Base-by-base conservation (phyloP, 2,113 vertebrate species). In the Grammomys dolichurus region DNA sequence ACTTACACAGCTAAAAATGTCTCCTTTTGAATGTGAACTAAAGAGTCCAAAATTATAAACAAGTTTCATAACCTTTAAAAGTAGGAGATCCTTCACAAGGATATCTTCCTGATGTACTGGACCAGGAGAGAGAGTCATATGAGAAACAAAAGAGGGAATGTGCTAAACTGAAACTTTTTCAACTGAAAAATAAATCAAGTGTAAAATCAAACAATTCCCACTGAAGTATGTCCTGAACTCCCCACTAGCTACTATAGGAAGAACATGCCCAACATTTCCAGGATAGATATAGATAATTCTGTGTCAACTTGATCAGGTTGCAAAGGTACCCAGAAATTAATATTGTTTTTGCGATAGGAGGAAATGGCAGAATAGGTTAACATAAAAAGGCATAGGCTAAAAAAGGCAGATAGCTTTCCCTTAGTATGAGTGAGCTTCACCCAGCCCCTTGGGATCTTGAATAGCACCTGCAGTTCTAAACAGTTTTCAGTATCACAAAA, bases 21-120 rank as follows among this genome's bases (percentile, higher is more conserved):
- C 65, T 90, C 86, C 43, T 94, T 46, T 72, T 31, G 88, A 78
- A 88, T 46, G 20, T 86, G 22, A 80, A 81, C 76, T 67, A 82
- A 63, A 90, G 85, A 40, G 31, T 67, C 17, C 40, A 91, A 95
- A 77, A 82, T 60, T 72, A 16, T 81, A 80, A 87, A 86, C 48
- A 82, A 65, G 86, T 92, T 48, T 80, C 33, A 80, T 65, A 77
- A 87, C 54, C 31, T 93, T 91, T 96, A 46, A 93, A 97, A 89
- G 19, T n/a, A 80, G 46, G 36, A 51, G 72, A 63, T 56, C 72
- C 24, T 58, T 93, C 51, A 19, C 20, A 51, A 63, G n/a, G 51
- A 92, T 63, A 87, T 9, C 40, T 56, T 87, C 67, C 33, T 67
- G 60, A 86, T 33, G 11, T 22, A 58, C 73, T 48, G 76, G 58